Conservation (phyloP, 2,113 vertebrate genomes). For the Poeciliopsis turrubarensis region DNA sequence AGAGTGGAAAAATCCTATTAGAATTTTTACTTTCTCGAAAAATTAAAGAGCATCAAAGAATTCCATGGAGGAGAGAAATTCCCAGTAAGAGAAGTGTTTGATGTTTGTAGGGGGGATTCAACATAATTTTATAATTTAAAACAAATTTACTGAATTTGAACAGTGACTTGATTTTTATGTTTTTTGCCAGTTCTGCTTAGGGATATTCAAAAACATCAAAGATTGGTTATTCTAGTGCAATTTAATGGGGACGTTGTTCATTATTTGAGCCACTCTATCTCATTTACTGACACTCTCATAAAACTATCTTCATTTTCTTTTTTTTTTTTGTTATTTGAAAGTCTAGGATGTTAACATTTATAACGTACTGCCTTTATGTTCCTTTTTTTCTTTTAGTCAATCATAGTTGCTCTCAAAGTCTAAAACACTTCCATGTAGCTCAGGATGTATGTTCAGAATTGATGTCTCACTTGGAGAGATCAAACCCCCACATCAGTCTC, state of each 20-base stretch:
- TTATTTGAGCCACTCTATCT: background rate
- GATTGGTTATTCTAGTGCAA: background rate
- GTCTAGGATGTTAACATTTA: no score
- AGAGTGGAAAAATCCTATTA: background rate
- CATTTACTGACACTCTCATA: background rate
- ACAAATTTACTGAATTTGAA: background rate
- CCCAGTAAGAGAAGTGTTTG: background rate
- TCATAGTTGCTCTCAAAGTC: no score
- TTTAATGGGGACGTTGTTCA: background rate
- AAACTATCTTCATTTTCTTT: background rate
- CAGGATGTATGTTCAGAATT: no score
- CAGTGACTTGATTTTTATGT: background rate
- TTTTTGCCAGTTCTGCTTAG: background rate
- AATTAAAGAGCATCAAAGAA: constrained; percentile 12
- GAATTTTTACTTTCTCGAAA: constrained; percentile 22
- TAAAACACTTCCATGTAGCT: no score
- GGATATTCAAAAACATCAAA: background rate
- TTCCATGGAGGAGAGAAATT: background rate
- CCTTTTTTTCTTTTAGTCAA: no score
- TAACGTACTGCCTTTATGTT: no score
- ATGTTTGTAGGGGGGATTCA: background rate
- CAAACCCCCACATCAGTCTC: no score
- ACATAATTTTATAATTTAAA: constrained; percentile 2
- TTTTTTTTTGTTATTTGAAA: no score
- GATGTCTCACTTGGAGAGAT: no score